These are phyloP conservation scores for Amblyornis subalaris DNA, from an alignment of 2,113 vertebrate species.

Conservation along the genomic window DNA sequence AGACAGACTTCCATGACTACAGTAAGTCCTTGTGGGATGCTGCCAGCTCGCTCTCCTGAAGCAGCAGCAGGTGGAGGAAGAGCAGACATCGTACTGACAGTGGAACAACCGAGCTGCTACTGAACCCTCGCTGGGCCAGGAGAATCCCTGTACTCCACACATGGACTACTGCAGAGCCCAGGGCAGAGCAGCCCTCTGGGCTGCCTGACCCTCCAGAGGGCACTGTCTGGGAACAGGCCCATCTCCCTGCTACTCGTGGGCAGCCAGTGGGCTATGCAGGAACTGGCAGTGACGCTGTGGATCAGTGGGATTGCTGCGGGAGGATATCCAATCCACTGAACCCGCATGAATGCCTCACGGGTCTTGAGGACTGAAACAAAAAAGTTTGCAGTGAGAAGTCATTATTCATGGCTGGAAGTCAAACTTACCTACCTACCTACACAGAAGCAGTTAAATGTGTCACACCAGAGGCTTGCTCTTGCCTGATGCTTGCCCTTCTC, in stretches of 20 bases:
- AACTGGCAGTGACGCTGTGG: not conserved
- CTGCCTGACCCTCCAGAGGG: not conserved
- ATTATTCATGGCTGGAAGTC: not conserved
- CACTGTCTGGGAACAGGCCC: not conserved
- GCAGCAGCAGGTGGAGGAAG: constrained; percentile 69
- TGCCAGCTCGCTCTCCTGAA: constrained; percentile 39
- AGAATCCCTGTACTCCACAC: not conserved
- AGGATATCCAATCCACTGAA: not conserved
- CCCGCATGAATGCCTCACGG: not conserved
- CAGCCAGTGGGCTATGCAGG: not conserved
- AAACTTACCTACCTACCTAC: not conserved
- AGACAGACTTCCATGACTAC: not conserved
- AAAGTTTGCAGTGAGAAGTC: not conserved
- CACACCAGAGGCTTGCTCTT: not conserved
- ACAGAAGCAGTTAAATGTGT: not conserved
- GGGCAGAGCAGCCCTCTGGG: not conserved
- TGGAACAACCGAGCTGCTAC: not conserved
- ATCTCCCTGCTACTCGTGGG: not conserved
- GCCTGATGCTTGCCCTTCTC: not conserved
- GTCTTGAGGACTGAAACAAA: not conserved
- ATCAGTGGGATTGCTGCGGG: not conserved
- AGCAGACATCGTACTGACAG: constrained; percentile 35
- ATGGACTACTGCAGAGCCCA: not conserved
- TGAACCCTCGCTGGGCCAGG: not conserved
- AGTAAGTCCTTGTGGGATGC: constrained; percentile 66